Conservation (phyloP, 1,140 invertebrate genomes). For the Macrobrachium nipponense region DNA sequence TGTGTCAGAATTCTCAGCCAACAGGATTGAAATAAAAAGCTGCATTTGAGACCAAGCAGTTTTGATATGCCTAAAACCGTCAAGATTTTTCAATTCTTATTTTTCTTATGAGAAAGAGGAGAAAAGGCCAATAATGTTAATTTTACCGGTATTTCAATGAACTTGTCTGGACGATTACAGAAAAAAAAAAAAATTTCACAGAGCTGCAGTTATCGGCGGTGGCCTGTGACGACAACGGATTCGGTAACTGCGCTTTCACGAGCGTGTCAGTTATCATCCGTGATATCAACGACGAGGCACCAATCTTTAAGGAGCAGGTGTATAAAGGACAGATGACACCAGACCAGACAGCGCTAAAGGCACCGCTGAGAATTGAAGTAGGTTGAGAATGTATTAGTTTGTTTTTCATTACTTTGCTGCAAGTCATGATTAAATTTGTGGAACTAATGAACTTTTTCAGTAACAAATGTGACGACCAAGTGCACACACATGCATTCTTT, state of each 20-base stretch:
- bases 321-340: conserved; percentile 86
- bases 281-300: conserved; percentile 90
- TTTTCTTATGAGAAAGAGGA: too few relatives aligned
- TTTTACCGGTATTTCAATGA: too few relatives aligned
- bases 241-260: conserved; percentile 79
- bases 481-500: neutral
- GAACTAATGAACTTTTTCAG: too few relatives aligned
- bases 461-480: too few relatives aligned
- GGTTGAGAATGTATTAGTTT: neutral
- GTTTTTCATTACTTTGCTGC: neutral
- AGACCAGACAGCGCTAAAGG: conserved; percentile 72
- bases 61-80: too few relatives aligned
- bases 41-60: too few relatives aligned
- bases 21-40: too few relatives aligned
- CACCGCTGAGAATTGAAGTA: conserved; percentile 66
- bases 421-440: neutral
- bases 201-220: conserved; percentile 84
- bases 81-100: too few relatives aligned
- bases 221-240: conserved; percentile 86
- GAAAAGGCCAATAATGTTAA: too few relatives aligned
- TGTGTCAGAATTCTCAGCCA: too few relatives aligned
- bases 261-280: conserved; percentile 80
- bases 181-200: conserved; percentile 36
- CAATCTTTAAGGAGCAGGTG: conserved; percentile 81
- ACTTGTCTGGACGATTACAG: too few relatives aligned